A percentile compares a stretch with the other conserved stretches of the same genome.
phyloP scores from a whole-genome alignment of 2,888 invertebrate species.

The Hydroisotoma schaefferi region DNA sequence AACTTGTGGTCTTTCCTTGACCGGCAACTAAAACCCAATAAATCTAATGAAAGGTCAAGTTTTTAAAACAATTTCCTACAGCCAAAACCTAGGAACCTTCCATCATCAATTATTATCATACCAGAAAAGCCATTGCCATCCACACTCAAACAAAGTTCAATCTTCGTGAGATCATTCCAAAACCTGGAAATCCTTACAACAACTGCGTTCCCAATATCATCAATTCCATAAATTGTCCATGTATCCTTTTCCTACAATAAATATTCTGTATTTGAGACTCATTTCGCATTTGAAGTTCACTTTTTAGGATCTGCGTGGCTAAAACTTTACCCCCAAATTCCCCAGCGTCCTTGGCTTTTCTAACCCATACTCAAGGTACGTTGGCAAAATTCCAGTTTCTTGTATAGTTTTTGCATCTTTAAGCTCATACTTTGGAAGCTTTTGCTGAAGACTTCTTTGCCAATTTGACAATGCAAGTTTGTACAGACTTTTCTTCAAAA shows the following conservation, averaged over 20 bases:
- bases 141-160: constrained; percentile 24
- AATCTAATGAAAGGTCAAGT: too few species aligned
- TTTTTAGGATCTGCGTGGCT: too few species aligned
- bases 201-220: constrained; percentile 60
- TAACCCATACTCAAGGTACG: constrained; percentile 25
- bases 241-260: constrained; percentile 50
- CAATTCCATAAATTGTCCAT: constrained; percentile 57
- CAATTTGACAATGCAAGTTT: constrained; percentile 37
- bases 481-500: constrained; percentile 31
- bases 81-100: too few species aligned
- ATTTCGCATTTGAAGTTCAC: too few species aligned
- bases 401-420: constrained; percentile 16
- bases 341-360: constrained; percentile 35
- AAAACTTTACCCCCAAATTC: too few species aligned
- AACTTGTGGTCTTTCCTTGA: constrained; percentile 17
- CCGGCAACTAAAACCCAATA: background rate
- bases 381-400: constrained; percentile 33
- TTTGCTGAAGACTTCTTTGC: constrained; percentile 31
- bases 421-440: constrained; percentile 17
- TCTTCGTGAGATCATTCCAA: constrained; percentile 21
- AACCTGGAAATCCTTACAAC: constrained; percentile 57
- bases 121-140: constrained; percentile 14
- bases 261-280: too few species aligned
- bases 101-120: constrained; percentile 8
- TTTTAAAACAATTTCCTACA: background rate